Conservation (phyloP, 2,113 vertebrate genomes). For the Geothlypis trichas region DNA sequence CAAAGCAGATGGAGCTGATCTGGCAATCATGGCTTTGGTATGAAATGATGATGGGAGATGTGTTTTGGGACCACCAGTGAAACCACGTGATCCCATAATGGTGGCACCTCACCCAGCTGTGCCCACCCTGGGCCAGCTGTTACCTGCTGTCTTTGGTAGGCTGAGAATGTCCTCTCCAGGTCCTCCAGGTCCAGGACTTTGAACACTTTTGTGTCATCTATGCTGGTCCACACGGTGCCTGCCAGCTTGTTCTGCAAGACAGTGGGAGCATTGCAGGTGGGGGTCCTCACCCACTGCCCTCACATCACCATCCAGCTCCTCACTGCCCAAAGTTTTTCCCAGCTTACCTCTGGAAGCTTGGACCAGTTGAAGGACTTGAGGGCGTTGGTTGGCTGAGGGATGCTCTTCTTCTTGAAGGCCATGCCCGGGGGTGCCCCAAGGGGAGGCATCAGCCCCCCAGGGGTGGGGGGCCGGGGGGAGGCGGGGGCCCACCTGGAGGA, state of each 20-base stretch:
- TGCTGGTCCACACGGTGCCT: constrained; percentile 91
- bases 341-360: constrained; percentile 91
- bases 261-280: neutral
- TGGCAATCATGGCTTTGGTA: neutral
- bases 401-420: constrained; percentile 89
- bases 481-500: constrained; percentile 86
- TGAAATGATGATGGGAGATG: neutral
- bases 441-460: constrained; percentile 83
- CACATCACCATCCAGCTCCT: neutral
- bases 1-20: neutral
- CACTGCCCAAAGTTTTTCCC: neutral
- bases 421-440: constrained; percentile 86
- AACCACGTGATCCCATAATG: accelerated
- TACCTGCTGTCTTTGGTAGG: constrained; percentile 99
- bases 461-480: constrained; percentile 82
- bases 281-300: neutral
- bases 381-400: constrained; percentile 90
- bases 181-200: constrained; percentile 94
- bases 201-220: constrained; percentile 91
- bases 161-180: constrained; percentile 96
- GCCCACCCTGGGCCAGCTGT: neutral
- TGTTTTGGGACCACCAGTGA: neutral
- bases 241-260: constrained; percentile 90
- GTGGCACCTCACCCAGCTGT: neutral
- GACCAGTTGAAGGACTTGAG: constrained; percentile 99